Base-by-base conservation (phyloP, 2,888 invertebrate species). In the Archaeoteleia sp. region DNA sequence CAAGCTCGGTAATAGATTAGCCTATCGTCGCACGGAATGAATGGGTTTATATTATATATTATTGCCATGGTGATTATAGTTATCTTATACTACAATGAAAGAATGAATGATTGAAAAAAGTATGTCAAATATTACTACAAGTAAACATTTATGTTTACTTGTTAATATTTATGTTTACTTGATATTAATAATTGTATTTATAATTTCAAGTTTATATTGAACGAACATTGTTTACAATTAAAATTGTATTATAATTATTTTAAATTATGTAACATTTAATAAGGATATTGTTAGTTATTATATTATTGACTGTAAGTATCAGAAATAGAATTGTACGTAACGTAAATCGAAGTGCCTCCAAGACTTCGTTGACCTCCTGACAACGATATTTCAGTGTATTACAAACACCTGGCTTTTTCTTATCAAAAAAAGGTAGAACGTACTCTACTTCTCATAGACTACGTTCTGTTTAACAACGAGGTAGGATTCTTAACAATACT, bases 1-100 rank as follows among this genome's bases (percentile, higher is more conserved):
- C 39, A 20, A 13, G 42, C 43, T 34, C 14, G 20, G 20, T 20
- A 15, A 20, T 17, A 55, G 55, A 55, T 55, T 43, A 35, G 34
- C 20, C 46, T 58, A 58, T 58, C 32, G 1, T 32, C 12, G 12
- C 32, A 32, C 58, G 29, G 49, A 27, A 49, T 58, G 58, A 58
- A 58, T 57, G 57, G 57, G 17, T 49, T 46, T 39, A 7, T 10
- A 57, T 12, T 32, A 32, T 32, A 9, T 9, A 2, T 15, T 37
- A 49, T 49, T 49, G 35, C 37, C 30, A 55, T 55, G 37, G 43
- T 23, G 45, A 57, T 57, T 57, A 40, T 48, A 30, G 40, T 30
- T 57, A 57, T 57, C 57, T 57, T 29, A 25, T 32, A 32, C n/a
- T 34, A 23, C 39, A 15, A 55, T n/a, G 45, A 29, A 55, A 37